Conservation (phyloP, 2,113 vertebrate genomes). For the Rattus rattus region DNA sequence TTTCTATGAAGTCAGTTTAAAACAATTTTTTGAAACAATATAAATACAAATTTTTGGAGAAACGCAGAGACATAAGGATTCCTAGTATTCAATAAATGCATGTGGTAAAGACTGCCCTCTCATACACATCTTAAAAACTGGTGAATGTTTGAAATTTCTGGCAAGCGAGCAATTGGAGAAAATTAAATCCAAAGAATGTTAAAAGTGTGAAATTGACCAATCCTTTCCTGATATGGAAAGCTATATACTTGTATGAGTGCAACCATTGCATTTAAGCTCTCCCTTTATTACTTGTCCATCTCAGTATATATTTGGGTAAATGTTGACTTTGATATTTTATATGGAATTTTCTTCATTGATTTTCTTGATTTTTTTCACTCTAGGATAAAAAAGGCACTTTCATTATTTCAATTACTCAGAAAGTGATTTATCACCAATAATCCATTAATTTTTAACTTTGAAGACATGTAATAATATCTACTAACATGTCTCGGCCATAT, state of each 20-base stretch:
- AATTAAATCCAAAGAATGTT: conserved; percentile 44
- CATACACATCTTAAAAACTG: not conserved
- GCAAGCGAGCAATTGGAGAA: not conserved
- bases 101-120: not conserved
- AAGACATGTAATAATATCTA: not conserved
- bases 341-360: not conserved
- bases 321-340: not conserved
- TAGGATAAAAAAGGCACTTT: not conserved
- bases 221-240: not conserved
- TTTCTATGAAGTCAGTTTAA: not conserved
- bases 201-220: conserved; percentile 4
- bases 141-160: conserved; percentile 19
- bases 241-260: not conserved
- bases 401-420: not conserved
- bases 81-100: not conserved
- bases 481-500: not conserved
- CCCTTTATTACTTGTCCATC: not conserved
- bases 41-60: not conserved
- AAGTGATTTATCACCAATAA: not conserved
- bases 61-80: not conserved
- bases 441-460: not conserved
- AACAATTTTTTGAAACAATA: conserved; percentile 20
- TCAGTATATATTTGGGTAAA: not conserved
- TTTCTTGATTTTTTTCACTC: not conserved
- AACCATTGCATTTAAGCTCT: not conserved